These are phyloP conservation scores for Danionella dracula DNA, from an alignment of 2,797 vertebrate genomes.

Conservation along the genomic window DNA sequence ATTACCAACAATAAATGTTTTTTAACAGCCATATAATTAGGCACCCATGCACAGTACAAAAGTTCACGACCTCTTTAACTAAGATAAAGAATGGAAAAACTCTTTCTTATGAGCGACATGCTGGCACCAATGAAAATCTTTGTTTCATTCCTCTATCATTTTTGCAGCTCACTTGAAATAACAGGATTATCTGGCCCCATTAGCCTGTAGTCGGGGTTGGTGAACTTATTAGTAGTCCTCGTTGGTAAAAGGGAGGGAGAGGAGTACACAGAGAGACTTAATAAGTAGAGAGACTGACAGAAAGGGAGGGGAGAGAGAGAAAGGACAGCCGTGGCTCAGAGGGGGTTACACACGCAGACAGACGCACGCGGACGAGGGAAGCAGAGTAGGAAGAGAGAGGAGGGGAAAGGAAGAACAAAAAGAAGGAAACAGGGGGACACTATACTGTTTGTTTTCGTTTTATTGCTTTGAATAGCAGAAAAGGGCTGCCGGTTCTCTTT, in stretches of 20 bases:
- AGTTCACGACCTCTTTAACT: too few relatives aligned
- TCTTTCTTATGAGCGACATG: too few relatives aligned
- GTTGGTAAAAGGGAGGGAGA: constrained; percentile 4
- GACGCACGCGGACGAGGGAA: constrained; percentile 20
- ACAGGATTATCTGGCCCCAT: constrained; percentile 4
- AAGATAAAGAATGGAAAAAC: too few relatives aligned
- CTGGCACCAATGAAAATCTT: too few relatives aligned
- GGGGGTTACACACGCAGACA: constrained; percentile 11
- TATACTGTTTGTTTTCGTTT: constrained; percentile 33
- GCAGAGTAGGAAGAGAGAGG: constrained; percentile 30
- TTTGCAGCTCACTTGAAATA: neutral
- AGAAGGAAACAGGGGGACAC: constrained; percentile 9
- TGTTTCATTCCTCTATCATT: neutral
- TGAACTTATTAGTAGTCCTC: neutral
- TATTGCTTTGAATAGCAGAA: constrained; percentile 16
- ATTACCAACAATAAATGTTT: too few relatives aligned
- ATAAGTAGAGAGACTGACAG: constrained; percentile 3
- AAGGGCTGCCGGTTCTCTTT: neutral
- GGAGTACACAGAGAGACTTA: neutral
- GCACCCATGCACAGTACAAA: too few relatives aligned
- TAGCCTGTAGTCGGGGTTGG: constrained; percentile 5
- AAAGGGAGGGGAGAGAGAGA: constrained; percentile 10
- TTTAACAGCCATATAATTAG: too few relatives aligned
- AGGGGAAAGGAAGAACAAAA: constrained; percentile 36
- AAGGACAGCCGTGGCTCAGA: neutral